Conservation (phyloP, 2,888 invertebrate genomes). For the Antitype chi region DNA sequence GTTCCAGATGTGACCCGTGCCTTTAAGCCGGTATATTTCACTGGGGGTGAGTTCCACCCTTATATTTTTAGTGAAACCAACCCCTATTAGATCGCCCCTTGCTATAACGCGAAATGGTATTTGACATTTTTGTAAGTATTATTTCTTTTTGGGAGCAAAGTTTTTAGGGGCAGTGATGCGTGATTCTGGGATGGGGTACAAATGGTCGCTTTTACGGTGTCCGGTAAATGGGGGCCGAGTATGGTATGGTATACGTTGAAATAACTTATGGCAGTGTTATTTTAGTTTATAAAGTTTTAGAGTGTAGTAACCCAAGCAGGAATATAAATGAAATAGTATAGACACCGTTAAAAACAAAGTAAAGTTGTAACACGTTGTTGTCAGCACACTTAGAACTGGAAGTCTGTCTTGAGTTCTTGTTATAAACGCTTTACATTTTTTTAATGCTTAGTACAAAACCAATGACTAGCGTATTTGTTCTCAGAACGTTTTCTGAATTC, state of each 20-base stretch:
- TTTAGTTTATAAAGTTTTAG: constrained; percentile 1
- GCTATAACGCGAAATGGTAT: constrained; percentile 59
- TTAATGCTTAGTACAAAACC: no score
- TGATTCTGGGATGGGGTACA: constrained; percentile 41
- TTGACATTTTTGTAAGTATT: constrained; percentile 67
- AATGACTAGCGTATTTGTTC: background rate
- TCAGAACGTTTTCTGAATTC: background rate
- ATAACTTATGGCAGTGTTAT: constrained; percentile 3
- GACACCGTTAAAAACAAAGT: constrained; percentile 4
- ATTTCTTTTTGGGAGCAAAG: constrained; percentile 58
- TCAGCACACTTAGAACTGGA: background rate
- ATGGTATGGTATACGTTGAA: background rate
- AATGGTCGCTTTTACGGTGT: constrained; percentile 42
- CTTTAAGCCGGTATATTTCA: constrained; percentile 64
- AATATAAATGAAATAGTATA: background rate
- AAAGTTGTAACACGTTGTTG: background rate
- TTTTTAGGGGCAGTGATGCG: constrained; percentile 56
- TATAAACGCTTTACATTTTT: no score
- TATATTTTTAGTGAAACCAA: constrained; percentile 66
- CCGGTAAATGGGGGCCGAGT: constrained; percentile 31
- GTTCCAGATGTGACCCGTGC: constrained; percentile 64
- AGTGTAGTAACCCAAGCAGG: background rate
- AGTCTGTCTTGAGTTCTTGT: background rate
- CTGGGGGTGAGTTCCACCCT: constrained; percentile 42
- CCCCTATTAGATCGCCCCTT: constrained; percentile 63